These are phyloP conservation scores for Platalea minor DNA, from an alignment of 2,797 vertebrate genomes.

Conservation along the genomic window DNA sequence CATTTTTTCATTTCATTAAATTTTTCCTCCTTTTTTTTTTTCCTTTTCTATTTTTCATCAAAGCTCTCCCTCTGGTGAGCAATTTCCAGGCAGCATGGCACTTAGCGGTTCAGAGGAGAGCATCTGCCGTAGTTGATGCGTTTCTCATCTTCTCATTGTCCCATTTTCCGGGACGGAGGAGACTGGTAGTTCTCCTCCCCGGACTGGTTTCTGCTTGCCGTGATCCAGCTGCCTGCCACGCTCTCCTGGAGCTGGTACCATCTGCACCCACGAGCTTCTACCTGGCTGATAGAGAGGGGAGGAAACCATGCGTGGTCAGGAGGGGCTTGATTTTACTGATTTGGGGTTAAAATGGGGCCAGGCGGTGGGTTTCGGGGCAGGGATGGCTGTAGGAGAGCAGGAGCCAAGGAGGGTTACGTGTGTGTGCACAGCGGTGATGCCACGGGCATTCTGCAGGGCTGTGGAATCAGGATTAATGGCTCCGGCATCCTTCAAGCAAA, in stretches of 20 bases:
- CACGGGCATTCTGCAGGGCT: neutral
- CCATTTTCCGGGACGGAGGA: neutral
- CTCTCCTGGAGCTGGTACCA: neutral
- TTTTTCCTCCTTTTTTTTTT: neutral
- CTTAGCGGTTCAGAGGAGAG: neutral
- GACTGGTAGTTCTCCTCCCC: neutral
- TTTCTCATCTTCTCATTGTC: neutral
- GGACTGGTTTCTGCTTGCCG: fast-evolving
- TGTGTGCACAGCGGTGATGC: neutral
- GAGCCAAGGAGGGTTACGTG: neutral
- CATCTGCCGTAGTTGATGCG: neutral
- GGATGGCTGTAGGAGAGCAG: neutral
- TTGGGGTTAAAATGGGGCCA: neutral
- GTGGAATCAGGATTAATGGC: conserved; percentile 50
- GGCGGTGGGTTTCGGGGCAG: fast-evolving
- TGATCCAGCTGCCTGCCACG: fast-evolving
- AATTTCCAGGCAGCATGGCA: neutral
- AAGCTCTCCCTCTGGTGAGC: conserved; percentile 46
- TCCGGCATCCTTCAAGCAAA: conserved; percentile 55
- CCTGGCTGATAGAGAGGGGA: neutral
- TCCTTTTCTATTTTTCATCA: conserved; percentile 22
- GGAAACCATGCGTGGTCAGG: fast-evolving
- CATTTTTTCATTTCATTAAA: neutral
- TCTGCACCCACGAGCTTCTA: fast-evolving
- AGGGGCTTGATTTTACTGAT: neutral